Base-by-base conservation (phyloP, 2,797 vertebrate species). In the Cygnus olor region DNA sequence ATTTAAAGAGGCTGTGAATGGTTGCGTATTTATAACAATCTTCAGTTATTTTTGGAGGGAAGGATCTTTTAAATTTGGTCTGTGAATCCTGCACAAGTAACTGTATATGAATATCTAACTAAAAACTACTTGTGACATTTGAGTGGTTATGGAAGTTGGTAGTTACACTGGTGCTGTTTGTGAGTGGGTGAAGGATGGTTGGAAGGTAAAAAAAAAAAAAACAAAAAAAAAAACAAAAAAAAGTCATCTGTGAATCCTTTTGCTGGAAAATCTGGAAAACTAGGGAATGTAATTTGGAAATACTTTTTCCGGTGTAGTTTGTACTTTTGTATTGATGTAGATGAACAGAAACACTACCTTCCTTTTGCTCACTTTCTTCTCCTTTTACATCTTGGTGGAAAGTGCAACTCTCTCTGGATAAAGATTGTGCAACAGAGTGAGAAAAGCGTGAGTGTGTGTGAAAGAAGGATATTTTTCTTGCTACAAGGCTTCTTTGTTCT, bases 401-500 rank as follows among this genome's bases (percentile, higher is more conserved):
- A 32, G 74, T 18, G 17, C 1, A 9, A 4, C 53, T 74, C 77
- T 27, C 47, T 71, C 19, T 16, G 17, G 36, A 64, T 56, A 57
- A 80, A 30, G 30, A 28, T 53, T 89, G 71, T 70, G 74, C 56
- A 90, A 76, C 28, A 45, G 44, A 40, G 10, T 76, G 51, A 68
- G 77, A 65, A 40, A 44, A 51, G 57, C 63, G 40, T 7, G 73
- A 80, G 69, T 63, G 68, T 80, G 65, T 63, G 68, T 80, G 87
- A 82, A 84, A 86, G 85, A 78, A 92, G 53, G 68, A 7, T 87
- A 56, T 68, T 74, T 78, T 95, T 40, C 65, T 49, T 80, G 17
- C 65, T 83, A 2, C 70, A 68, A 95, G 45, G 72, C 65, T 85
- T 49, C 89, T 92, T 96, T 96, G 89, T 94, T 96, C 91, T 91